Evolutionary conservation across 2,888 invertebrate species (phyloP).

Genomic region (Pterostichus madidus): DNA sequence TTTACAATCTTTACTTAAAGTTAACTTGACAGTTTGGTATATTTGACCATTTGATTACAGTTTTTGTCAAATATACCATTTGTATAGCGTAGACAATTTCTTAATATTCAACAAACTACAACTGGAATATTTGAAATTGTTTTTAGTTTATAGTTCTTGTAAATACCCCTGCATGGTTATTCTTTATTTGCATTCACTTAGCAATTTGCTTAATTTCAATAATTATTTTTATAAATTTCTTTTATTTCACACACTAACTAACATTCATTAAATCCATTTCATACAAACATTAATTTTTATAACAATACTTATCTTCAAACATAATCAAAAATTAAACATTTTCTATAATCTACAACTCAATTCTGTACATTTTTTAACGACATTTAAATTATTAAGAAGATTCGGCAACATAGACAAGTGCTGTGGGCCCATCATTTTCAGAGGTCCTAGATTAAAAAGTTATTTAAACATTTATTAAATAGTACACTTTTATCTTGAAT

Average conservation of each 20-base stretch:
- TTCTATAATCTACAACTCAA: too few species aligned
- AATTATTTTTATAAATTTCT: conserved; percentile 56
- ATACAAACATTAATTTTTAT: conserved; percentile 42
- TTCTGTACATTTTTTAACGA: too few species aligned
- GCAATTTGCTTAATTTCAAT: conserved; percentile 69
- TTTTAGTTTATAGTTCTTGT: conserved; percentile 61
- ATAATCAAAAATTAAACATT: neutral
- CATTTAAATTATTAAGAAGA: too few species aligned
- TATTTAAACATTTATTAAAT: too few species aligned
- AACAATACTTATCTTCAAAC: conserved; percentile 52
- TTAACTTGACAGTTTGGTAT: conserved; percentile 57
- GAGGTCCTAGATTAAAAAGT: too few species aligned
- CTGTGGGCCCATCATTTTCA: too few species aligned
- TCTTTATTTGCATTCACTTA: conserved; percentile 70
- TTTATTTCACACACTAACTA: conserved; percentile 45
- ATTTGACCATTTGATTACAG: conserved; percentile 62
- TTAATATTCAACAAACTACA: conserved; percentile 32
- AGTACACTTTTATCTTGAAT: too few species aligned
- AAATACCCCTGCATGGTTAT: conserved; percentile 74
- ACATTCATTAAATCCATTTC: conserved; percentile 47
- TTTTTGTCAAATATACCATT: conserved; percentile 61
- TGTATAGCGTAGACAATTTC: conserved; percentile 56
- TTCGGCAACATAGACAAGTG: too few species aligned
- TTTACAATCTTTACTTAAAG: conserved; percentile 50
- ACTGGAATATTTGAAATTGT: conserved; percentile 51